Percentiles rank a stretch among this genome's conserved stretches.
Conservation (phyloP, 1,140 invertebrate genomes). For the Zaprionus vittiger region DNA sequence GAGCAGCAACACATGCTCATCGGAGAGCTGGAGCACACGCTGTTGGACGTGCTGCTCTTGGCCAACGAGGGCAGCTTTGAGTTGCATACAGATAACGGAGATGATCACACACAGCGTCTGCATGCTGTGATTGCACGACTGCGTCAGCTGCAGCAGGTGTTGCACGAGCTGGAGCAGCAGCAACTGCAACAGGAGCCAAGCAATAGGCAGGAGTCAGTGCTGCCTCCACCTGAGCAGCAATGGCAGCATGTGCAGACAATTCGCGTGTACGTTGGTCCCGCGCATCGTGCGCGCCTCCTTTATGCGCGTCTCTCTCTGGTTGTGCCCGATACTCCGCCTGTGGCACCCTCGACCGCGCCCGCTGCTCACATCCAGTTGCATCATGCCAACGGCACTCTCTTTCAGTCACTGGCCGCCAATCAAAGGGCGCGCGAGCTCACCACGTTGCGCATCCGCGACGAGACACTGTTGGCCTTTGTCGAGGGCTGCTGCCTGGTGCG, state of each 20-base stretch:
- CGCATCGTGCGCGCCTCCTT: conserved; percentile 23
- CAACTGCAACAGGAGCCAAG: conserved; percentile 2
- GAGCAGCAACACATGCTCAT: not conserved
- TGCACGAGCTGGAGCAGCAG: conserved; percentile 16
- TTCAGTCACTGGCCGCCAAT: conserved; percentile 67
- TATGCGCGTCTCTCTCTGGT: conserved; percentile 60
- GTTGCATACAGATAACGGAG: not conserved
- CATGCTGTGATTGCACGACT: conserved; percentile 64
- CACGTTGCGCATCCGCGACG: conserved; percentile 59
- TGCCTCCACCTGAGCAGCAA: not conserved
- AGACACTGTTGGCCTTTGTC: conserved; percentile 75
- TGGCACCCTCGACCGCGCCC: conserved; percentile 51
- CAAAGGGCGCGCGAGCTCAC: conserved; percentile 54
- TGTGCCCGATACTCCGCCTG: not conserved
- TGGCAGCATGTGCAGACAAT: conserved; percentile 45
- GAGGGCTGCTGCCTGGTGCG: conserved; percentile 65
- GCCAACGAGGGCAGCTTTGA: conserved; percentile 40
- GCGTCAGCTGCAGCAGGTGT: conserved; percentile 44
- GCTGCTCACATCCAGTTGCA: conserved; percentile 63
- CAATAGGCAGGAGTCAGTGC: not conserved
- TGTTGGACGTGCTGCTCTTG: conserved; percentile 59
- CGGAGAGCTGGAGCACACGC: conserved; percentile 32
- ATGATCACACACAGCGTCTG: conserved; percentile 38
- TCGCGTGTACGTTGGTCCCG: conserved; percentile 50
- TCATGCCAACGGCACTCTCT: conserved; percentile 63